Evolutionary conservation across 2,113 vertebrate species (phyloP).

Genomic region (Benitochromis conjunctus): DNA sequence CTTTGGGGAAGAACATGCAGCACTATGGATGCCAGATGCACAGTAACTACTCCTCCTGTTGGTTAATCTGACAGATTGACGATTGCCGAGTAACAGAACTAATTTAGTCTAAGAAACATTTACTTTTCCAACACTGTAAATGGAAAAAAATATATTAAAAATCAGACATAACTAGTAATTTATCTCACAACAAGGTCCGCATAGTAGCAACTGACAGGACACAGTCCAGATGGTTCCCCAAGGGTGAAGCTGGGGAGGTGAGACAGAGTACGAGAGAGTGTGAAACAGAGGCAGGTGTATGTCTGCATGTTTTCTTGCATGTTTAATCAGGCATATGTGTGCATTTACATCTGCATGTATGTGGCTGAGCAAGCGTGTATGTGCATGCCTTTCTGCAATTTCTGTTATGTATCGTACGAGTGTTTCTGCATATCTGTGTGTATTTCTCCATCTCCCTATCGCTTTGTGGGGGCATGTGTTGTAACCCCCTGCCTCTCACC

Average conservation of each 20-base stretch:
- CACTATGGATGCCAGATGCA: neutral
- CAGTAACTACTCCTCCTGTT: neutral
- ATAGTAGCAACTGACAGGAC: slow-evolving; percentile 41
- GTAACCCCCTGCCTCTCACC: neutral
- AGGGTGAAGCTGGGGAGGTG: slow-evolving; percentile 36
- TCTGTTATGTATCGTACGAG: neutral
- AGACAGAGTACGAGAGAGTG: neutral
- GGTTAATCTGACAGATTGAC: neutral
- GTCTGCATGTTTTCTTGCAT: neutral
- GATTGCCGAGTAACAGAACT: neutral
- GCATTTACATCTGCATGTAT: neutral
- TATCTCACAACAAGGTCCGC: slow-evolving; percentile 20
- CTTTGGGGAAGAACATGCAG: neutral
- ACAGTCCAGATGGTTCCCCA: slow-evolving; percentile 60
- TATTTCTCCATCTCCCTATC: neutral
- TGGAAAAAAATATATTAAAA: neutral
- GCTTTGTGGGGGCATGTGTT: slow-evolving; percentile 49
- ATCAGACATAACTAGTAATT: neutral
- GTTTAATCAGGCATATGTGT: neutral
- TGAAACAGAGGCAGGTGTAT: neutral
- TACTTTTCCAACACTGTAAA: neutral
- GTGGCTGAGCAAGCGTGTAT: neutral
- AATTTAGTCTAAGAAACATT: neutral
- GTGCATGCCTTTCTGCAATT: neutral
- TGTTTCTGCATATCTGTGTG: neutral